These are phyloP conservation scores for Drosophila dives DNA, from an alignment of 2,888 invertebrate genomes.

Conservation along the genomic window DNA sequence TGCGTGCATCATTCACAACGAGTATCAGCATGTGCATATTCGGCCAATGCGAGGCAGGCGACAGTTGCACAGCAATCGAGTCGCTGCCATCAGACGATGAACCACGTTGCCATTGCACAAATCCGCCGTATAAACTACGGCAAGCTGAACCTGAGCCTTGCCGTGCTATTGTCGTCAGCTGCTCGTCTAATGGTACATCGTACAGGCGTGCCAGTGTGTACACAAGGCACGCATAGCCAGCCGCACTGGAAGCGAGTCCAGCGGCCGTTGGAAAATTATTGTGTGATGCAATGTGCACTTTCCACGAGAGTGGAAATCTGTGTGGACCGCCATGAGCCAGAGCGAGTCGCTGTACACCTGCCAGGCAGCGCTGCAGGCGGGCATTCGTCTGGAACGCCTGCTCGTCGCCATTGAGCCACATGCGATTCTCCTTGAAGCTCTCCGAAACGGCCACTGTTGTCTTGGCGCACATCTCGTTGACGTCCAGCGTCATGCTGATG, in stretches of 20 bases:
- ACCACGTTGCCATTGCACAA: conserved; percentile 96
- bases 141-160: conserved; percentile 98
- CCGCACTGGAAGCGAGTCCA: conserved; percentile 98
- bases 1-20: conserved; percentile 93
- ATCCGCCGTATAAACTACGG: conserved; percentile 96
- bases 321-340: conserved; percentile 64
- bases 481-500: conserved; percentile 95
- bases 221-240: conserved; percentile 98
- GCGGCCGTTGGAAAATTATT: conserved; percentile 99
- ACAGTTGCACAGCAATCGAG: conserved; percentile 91
- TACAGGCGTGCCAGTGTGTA: conserved; percentile 91
- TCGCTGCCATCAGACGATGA: conserved; percentile 88
- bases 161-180: conserved; percentile 92
- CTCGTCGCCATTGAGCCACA: conserved; percentile 96
- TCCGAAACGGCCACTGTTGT: conserved; percentile 93
- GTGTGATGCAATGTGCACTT: conserved; percentile 92
- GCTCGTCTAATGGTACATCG: conserved; percentile 89
- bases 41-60: conserved; percentile 92
- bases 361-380: conserved; percentile 91
- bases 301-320: conserved; percentile 87
- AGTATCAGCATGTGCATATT: conserved; percentile 95
- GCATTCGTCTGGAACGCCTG: conserved; percentile 90
- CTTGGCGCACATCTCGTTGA: conserved; percentile 94
- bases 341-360: conserved; percentile 85
- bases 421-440: conserved; percentile 89